Base-by-base conservation (phyloP, 2,797 vertebrate species). In the Falco naumanni region DNA sequence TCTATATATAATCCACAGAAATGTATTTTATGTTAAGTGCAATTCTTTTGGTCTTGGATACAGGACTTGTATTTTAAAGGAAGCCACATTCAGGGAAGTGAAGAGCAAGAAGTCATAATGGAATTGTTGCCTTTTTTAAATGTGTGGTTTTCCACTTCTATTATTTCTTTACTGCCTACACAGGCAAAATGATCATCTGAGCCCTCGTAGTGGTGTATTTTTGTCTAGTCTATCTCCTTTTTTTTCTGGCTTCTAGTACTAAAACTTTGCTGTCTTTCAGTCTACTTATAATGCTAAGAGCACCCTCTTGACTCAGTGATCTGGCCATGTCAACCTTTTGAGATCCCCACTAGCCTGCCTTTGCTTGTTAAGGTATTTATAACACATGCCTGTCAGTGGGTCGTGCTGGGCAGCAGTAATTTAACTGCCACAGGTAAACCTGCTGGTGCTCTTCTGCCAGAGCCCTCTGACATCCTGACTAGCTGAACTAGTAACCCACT, bases 1-100 rank as follows among this genome's bases (percentile, higher is more conserved):
- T 95, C 57, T 93, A 45, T 80, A 34, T 84, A 64, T 83, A 96
- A 94, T 85, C 65, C 13, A 80, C 21, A 70, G 87, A 87, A 90
- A 93, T 50, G 29, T 34, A 28, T 76, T 90, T 75, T 34, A 21
- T 51, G 47, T 93, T 96, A 77, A 96, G 17, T 88, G 86, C 70
- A 26, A 15, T 79, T 94, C 82, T 84, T 92, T 92, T 66, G 39
- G 70, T 91, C 69, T 84, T 88, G 37, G 64, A 65, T 81, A 90
- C 16, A 26, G 77, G 61, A 45, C 57, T 81, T 89, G 60, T 57
- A 64, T 95, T 93, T 97, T 76, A 82, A 69, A 69, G 41, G 43
- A 37, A 88, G 41, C 6, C 20, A 16, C 26, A 9, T 53, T 25
- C 31, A 54, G 28, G 37, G 54, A 92, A 78, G 18, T 16, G 22